Conservation (phyloP, 2,888 invertebrate species). For the Neoaliturus tenellus region DNA sequence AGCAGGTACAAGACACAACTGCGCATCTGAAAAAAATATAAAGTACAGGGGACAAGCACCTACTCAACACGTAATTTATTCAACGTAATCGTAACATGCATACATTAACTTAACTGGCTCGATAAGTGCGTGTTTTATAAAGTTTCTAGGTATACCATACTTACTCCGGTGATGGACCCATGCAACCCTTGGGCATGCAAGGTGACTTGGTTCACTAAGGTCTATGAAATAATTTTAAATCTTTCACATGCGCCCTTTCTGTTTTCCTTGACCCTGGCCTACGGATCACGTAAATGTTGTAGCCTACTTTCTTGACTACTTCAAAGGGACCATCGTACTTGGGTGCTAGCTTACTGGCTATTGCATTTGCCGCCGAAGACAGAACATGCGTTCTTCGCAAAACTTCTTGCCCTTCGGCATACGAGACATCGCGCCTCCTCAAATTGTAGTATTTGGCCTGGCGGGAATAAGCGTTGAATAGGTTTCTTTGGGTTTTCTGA, state of each 20-base stretch:
- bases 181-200: neutral
- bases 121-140: too few relatives aligned
- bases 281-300: neutral
- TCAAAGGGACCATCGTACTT: neutral
- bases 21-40: too few relatives aligned
- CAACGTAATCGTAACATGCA: too few relatives aligned
- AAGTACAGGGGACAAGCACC: too few relatives aligned
- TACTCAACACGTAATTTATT: too few relatives aligned
- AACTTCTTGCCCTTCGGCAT: neutral
- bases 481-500: neutral
- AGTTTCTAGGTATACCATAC: neutral
- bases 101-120: too few relatives aligned
- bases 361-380: neutral
- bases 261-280: neutral
- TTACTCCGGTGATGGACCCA: neutral
- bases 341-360: neutral
- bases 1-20: too few relatives aligned
- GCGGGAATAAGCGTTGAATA: neutral
- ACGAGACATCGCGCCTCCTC: neutral
- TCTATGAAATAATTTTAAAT: neutral
- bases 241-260: neutral
- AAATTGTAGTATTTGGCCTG: conserved; percentile 17
- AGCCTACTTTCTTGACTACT: neutral
- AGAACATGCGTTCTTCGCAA: neutral
- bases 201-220: too few relatives aligned